Base-by-base conservation (phyloP, 1,140 invertebrate species). In the Oncopeltus fasciatus region DNA sequence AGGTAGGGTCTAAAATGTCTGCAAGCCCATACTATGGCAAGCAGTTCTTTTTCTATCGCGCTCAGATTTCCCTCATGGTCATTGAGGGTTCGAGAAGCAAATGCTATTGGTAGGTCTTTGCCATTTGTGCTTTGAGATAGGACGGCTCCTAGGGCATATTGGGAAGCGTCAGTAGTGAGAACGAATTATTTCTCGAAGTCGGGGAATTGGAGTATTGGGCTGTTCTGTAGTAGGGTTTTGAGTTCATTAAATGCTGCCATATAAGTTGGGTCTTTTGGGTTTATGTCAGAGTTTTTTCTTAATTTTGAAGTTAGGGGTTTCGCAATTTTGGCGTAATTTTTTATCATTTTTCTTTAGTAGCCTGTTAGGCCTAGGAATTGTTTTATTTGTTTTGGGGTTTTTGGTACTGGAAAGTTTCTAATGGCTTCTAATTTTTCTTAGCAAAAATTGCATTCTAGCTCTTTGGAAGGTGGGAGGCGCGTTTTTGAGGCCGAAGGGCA, bases 121-220 rank as follows among this genome's bases (percentile, higher is more conserved):
- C 58, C 67, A 65, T 9, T 57, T 67, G n/a, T 64, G 33, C 5
- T 64, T 63, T 68, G 73, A 9, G 69, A 71, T 26, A 76, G 61
- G 0, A 74, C 69, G 2, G 67, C 67, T 11, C 71, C 72, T 0
- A 74, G 57, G 1, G 72, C 73, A 21, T 62, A 60, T 20, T 72
- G 68, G 14, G 65, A 70, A 1, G 74, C 74, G 46, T 76, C 75
- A 0, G 71, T 74, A 0, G 70, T 74, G 16, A 75, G 43, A 1
- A 67, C 65, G 63, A 76, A 75, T 24, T 65, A 57, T 65, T 72
- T 64, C 0, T 63, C 44, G 57, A 72, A 73, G 59, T 74, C 68
- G 64, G 51, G 51, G 18, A 56, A 8, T 56, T 56, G 4, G 2
- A 56, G 51, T 24, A 56, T 27, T 12, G 51, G 51, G n/a, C 44